A percentile compares a stretch with the other conserved stretches of the same genome.
phyloP scores from a whole-genome alignment of 2,113 vertebrate species.

The Psammodynastes pulverulentus region DNA sequence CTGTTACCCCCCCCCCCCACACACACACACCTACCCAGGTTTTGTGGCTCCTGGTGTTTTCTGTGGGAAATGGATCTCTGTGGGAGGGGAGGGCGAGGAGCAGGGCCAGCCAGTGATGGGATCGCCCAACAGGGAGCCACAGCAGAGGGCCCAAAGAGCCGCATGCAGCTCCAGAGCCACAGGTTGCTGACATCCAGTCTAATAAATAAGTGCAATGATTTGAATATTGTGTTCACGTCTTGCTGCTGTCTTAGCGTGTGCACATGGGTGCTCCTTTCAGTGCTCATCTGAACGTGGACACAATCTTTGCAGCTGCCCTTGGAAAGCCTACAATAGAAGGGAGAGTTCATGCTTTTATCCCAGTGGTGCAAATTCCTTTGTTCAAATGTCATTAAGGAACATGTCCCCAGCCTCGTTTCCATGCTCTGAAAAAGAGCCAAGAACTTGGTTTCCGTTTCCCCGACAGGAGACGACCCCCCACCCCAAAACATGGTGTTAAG shows the following conservation, averaged over 20 bases:
- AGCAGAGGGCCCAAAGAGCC: too few species aligned
- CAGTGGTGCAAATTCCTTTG: constrained; percentile 14
- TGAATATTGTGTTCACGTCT: neutral
- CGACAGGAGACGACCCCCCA: neutral
- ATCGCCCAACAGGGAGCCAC: too few species aligned
- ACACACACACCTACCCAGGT: too few species aligned
- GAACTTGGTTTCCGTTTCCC: neutral
- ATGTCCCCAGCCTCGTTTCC: neutral
- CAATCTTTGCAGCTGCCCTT: constrained; percentile 14
- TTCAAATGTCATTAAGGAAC: constrained; percentile 20
- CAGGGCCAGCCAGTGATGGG: too few species aligned
- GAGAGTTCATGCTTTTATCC: neutral
- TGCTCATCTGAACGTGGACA: neutral
- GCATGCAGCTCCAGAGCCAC: too few species aligned
- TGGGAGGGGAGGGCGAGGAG: too few species aligned
- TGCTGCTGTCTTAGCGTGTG: neutral
- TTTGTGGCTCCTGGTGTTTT: too few species aligned
- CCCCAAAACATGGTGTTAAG: neutral
- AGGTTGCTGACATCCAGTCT: too few species aligned
- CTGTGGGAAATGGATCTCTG: too few species aligned
- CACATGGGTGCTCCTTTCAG: neutral
- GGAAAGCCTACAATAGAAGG: neutral
- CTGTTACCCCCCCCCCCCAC: too few species aligned
- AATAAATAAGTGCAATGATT: neutral
- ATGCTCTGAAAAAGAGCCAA: neutral